phyloP scores from a whole-genome alignment of 2,113 vertebrate genomes.

The Mungos mungo region DNA sequence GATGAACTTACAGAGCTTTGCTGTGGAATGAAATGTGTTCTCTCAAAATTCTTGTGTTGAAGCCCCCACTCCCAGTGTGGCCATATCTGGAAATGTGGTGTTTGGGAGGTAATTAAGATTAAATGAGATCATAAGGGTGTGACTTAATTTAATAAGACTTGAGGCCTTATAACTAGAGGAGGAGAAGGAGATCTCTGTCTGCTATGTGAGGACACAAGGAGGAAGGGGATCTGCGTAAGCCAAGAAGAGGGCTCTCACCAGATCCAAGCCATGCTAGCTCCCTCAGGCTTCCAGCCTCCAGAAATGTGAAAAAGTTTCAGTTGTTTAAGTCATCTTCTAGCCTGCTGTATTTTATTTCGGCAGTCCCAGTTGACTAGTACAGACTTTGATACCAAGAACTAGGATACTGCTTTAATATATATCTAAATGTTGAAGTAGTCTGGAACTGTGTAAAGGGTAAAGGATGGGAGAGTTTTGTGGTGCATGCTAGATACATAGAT shows the following conservation, averaged over 20 bases:
- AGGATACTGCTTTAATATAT: not conserved
- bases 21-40: not conserved
- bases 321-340: not conserved
- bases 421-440: not conserved
- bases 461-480: not conserved
- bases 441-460: not conserved
- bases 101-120: not conserved
- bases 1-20: not conserved
- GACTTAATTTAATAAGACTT: not conserved
- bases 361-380: not conserved
- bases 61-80: not conserved
- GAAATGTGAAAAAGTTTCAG: not conserved
- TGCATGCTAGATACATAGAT: not conserved
- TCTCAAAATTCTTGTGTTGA: not conserved
- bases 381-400: not conserved
- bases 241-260: not conserved
- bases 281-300: not conserved
- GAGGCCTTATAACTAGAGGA: not conserved
- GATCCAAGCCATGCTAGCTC: too few species aligned
- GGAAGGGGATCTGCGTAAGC: not conserved
- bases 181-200: not conserved
- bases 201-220: not conserved
- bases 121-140: not conserved
- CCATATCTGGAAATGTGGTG: not conserved
- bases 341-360: too few species aligned